Conservation (phyloP, 2,888 invertebrate species). For the Cephus runcator region DNA sequence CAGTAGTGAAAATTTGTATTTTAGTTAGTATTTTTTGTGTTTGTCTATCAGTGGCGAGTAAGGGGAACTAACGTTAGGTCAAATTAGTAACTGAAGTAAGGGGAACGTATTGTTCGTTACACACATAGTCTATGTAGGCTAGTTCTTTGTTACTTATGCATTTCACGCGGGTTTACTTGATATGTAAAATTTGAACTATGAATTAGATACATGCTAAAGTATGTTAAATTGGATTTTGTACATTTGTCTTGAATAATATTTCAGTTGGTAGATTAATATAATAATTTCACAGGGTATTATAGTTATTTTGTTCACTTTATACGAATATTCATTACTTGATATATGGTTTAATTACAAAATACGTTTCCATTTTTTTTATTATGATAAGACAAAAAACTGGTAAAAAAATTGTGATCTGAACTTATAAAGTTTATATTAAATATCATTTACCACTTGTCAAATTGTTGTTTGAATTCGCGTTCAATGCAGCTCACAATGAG, state of each 20-base stretch:
- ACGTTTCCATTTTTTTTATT: not conserved
- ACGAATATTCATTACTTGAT: not conserved
- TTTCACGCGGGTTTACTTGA: not conserved
- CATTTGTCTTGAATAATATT: not conserved
- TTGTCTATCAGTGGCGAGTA: not conserved
- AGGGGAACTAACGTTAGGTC: no score
- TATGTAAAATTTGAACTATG: not conserved
- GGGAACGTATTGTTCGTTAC: not conserved
- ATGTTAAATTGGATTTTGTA: not conserved
- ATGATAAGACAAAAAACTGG: no score
- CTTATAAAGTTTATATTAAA: no score
- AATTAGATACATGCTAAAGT: not conserved
- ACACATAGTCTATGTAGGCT: not conserved
- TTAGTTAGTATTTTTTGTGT: not conserved
- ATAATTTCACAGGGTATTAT: not conserved
- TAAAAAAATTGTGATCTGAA: no score
- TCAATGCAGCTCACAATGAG: not conserved
- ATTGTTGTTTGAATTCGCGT: no score
- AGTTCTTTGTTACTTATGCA: not conserved
- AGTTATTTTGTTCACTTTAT: not conserved
- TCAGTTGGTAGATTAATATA: not conserved
- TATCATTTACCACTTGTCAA: no score
- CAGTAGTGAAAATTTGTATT: not conserved
- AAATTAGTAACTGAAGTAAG: no score
- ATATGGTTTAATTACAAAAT: not conserved